Evolutionary conservation across 2,888 invertebrate species (phyloP).

Genomic region (Cenopis cana): DNA sequence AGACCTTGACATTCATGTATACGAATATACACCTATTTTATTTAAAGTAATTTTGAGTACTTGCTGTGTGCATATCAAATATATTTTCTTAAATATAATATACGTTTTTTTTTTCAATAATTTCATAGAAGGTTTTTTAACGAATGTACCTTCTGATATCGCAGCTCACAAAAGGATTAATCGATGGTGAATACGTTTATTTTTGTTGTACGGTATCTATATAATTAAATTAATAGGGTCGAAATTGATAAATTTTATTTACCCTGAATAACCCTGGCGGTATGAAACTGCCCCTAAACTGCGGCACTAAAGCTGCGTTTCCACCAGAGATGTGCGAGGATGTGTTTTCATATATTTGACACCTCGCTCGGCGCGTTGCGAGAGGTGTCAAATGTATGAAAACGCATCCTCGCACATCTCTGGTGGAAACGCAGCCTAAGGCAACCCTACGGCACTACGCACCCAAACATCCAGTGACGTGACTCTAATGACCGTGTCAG

Average conservation of each 20-base stretch:
- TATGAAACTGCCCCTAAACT: neutral
- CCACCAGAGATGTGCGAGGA: too few relatives aligned
- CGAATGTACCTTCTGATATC: neutral
- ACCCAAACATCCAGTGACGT: conserved; percentile 58
- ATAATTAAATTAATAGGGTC: neutral
- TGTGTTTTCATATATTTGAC: too few relatives aligned
- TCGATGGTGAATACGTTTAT: neutral
- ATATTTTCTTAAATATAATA: neutral
- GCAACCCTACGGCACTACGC: conserved; percentile 52
- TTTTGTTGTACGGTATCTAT: neutral
- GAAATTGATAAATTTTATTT: neutral
- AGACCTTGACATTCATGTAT: neutral
- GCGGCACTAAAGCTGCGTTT: conserved; percentile 35
- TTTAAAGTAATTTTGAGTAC: neutral
- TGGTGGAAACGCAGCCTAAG: too few relatives aligned
- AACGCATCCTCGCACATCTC: too few relatives aligned
- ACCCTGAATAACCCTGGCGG: neutral
- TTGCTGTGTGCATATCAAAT: neutral
- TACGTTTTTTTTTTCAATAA: too few relatives aligned
- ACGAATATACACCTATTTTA: neutral
- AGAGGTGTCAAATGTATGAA: too few relatives aligned
- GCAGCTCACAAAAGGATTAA: neutral
- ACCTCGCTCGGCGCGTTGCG: too few relatives aligned
- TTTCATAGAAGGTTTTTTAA: neutral
- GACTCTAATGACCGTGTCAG: conserved; percentile 75